Base-by-base conservation (phyloP, 1,140 invertebrate species). In the Tigriopus japonicus region DNA sequence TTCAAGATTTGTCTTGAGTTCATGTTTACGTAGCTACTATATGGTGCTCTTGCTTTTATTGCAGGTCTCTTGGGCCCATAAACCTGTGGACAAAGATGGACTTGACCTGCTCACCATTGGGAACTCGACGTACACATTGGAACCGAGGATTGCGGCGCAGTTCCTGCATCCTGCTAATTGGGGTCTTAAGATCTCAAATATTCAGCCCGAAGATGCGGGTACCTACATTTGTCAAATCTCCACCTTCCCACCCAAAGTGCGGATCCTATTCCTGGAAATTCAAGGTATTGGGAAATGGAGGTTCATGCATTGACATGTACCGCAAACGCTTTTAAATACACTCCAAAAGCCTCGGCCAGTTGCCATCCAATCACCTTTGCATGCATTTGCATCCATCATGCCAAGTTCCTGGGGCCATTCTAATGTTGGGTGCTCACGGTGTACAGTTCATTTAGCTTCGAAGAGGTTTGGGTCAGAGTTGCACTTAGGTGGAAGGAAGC, bases 41-140 rank as follows among this genome's bases (percentile, higher is more conserved):
- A 49, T 21, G 45, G n/a, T 49, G 21, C n/a, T 17, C 45, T 15
- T 21, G 3, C 45, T 49, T 55, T 55, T 55, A 19, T 58, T 58
- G 17, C 17, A 58, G 55, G 55, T 58, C 15, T 58, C 55, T 6
- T 58, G 55, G 55, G 14, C 42, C 12, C 24, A 40, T 41, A 28
- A 58, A 35, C 28, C 28, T 3, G 28, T 35, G 21, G 28, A 15
- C 55, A 23, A 58, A 42, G 40, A 42, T 41, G 17, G 28, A 40
- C 17, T 58, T 15, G 55, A 58, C 15, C 55, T 58, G 21, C 40
- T 58, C n/a, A 58, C 55, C 13, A 41, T 58, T 15, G 55, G 55
- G 17, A 41, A 58, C n/a, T 41, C 55, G 2, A 58, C 55, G 17
- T 58, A 58, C n/a, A 58, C 55, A 17, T 28, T 28, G 15, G 55